Conservation (phyloP, 2,113 vertebrate species). For the Pterocles gutturalis region DNA sequence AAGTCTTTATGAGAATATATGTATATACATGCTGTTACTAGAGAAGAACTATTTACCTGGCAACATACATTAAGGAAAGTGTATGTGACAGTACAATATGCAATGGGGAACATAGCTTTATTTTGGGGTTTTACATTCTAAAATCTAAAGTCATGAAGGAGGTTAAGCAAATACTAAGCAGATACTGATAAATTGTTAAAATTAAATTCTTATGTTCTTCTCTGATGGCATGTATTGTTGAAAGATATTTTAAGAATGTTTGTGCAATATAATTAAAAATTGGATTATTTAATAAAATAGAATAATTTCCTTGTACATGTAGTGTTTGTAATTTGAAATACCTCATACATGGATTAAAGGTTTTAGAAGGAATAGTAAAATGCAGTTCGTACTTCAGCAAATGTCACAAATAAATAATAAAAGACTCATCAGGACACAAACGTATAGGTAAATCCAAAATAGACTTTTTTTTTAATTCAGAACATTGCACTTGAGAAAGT, state of each 20-base stretch:
- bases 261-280: not conserved
- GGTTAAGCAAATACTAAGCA: not conserved
- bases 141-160: not conserved
- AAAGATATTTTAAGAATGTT: not conserved
- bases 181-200: not conserved
- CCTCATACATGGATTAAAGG: not conserved
- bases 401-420: not conserved
- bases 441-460: not conserved
- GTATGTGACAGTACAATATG: not conserved
- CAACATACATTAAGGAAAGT: not conserved
- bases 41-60: not conserved
- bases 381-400: not conserved
- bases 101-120: fast-evolving
- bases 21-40: not conserved
- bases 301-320: not conserved
- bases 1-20: not conserved
- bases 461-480: not conserved
- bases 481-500: not conserved
- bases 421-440: not conserved
- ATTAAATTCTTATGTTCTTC: not conserved
- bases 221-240: not conserved
- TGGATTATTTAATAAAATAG: not conserved
- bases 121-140: not conserved
- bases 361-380: not conserved
- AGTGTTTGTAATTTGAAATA: not conserved